These are phyloP conservation scores for Hirtodrosophila confusa DNA, from an alignment of 2,888 invertebrate species.

Conservation along the genomic window DNA sequence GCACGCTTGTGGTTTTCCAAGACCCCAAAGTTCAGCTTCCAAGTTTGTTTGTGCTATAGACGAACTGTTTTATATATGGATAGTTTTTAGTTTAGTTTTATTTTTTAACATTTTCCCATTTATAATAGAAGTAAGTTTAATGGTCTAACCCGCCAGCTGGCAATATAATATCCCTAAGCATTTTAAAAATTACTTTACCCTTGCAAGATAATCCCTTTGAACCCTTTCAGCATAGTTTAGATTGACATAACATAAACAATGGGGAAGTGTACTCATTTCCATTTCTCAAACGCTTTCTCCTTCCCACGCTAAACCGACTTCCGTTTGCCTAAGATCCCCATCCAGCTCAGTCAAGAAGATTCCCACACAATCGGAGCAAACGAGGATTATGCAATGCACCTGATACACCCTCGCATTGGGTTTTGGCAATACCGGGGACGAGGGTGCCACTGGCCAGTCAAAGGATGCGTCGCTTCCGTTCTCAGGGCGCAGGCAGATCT, in stretches of 20 bases:
- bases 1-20: too few relatives aligned
- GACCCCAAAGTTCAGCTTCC: too few relatives aligned
- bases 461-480: constrained; percentile 49
- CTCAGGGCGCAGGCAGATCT: constrained; percentile 30
- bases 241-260: too few relatives aligned
- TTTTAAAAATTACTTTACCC: too few relatives aligned
- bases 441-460: constrained; percentile 33
- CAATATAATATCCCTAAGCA: too few relatives aligned
- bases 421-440: constrained; percentile 22
- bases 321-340: constrained; percentile 33
- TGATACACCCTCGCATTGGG: constrained; percentile 58
- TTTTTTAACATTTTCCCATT: too few relatives aligned
- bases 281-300: background rate
- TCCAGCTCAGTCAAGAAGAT: constrained; percentile 19
- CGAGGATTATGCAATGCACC: constrained; percentile 71
- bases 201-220: background rate
- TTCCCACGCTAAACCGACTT: constrained; percentile 41
- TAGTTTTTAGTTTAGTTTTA: too few relatives aligned
- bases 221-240: background rate
- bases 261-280: background rate
- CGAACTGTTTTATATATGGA: too few relatives aligned
- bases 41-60: too few relatives aligned
- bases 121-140: too few relatives aligned
- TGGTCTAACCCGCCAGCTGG: too few relatives aligned
- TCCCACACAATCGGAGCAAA: constrained; percentile 53